These are phyloP conservation scores for Pycnomerus fuliginosus DNA, from an alignment of 2,888 invertebrate species.

Conservation along the genomic window DNA sequence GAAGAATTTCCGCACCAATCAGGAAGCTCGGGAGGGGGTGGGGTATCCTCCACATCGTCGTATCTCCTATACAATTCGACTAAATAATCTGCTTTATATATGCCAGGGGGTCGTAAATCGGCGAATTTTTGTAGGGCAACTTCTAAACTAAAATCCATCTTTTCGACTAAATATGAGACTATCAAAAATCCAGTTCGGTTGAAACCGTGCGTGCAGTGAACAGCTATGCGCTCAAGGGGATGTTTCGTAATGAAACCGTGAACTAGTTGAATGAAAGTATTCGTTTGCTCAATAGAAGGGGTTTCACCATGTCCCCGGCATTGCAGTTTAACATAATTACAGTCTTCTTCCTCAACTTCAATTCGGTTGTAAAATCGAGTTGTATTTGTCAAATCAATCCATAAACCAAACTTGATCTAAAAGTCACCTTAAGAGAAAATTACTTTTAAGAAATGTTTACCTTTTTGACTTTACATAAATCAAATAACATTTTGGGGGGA, in stretches of 20 bases:
- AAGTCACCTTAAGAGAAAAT: constrained; percentile 10
- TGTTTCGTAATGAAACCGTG: constrained; percentile 75
- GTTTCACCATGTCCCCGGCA: constrained; percentile 93
- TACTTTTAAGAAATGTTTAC: constrained; percentile 50
- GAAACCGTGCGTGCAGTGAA: constrained; percentile 98
- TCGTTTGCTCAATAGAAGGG: constrained; percentile 82
- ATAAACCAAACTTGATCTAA: constrained; percentile 84
- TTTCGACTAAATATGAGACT: constrained; percentile 85
- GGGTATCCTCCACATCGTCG: constrained; percentile 69
- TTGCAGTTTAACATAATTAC: constrained; percentile 84
- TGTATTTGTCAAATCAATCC: constrained; percentile 97
- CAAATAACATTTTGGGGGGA: constrained; percentile 83
- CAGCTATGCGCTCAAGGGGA: constrained; percentile 76
- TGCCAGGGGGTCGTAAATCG: constrained; percentile 81
- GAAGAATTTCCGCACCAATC: constrained; percentile 75
- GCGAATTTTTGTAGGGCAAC: constrained; percentile 80
- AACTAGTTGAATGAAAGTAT: constrained; percentile 78
- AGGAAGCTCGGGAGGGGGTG: constrained; percentile 75
- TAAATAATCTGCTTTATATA: constrained; percentile 96
- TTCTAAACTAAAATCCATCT: constrained; percentile 79
- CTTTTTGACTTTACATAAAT: constrained; percentile 73
- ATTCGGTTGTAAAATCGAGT: constrained; percentile 84
- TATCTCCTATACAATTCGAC: constrained; percentile 81
- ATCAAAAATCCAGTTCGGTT: constrained; percentile 97
- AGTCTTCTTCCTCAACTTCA: constrained; percentile 73